Evolutionary conservation across 2,888 invertebrate genomes (phyloP).

Genomic region (Atherix ibis): DNA sequence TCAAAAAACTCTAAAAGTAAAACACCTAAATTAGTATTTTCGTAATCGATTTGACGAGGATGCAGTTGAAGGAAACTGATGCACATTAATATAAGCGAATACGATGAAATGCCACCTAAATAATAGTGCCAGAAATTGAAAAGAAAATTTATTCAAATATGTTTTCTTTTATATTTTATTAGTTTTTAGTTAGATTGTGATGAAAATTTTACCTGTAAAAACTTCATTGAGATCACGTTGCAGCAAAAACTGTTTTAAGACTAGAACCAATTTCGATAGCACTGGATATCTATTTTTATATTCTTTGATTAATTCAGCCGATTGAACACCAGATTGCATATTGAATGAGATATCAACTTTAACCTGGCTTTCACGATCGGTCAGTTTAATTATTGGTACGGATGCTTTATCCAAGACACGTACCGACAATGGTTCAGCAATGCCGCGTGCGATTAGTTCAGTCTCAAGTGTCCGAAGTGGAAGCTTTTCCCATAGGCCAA

Average conservation of each 20-base stretch:
- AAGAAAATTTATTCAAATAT: background rate
- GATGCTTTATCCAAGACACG: conserved; percentile 96
- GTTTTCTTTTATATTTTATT: background rate
- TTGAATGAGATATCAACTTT: conserved; percentile 99
- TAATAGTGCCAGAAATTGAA: background rate
- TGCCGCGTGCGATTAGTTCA: conserved; percentile 74
- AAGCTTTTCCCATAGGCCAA: conserved; percentile 77
- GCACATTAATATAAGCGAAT: conserved; percentile 95
- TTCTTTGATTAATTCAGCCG: conserved; percentile 87
- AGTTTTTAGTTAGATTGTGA: too few species aligned
- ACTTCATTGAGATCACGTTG: conserved; percentile 98
- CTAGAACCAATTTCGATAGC: conserved; percentile 85
- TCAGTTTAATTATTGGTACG: conserved; percentile 96
- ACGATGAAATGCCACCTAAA: conserved; percentile 85
- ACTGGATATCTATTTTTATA: conserved; percentile 80
- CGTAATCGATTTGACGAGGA: conserved; percentile 62
- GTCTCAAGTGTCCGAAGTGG: conserved; percentile 84
- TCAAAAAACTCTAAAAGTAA: conserved; percentile 94
- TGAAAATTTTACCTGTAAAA: conserved; percentile 70
- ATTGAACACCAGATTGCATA: conserved; percentile 94
- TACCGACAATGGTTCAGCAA: conserved; percentile 77
- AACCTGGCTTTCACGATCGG: conserved; percentile 63
- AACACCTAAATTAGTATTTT: conserved; percentile 72
- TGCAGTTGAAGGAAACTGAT: conserved; percentile 93
- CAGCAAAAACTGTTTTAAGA: conserved; percentile 94